These are phyloP conservation scores for Anguilla marmorata DNA, from an alignment of 2,797 vertebrate genomes.

Conservation along the genomic window DNA sequence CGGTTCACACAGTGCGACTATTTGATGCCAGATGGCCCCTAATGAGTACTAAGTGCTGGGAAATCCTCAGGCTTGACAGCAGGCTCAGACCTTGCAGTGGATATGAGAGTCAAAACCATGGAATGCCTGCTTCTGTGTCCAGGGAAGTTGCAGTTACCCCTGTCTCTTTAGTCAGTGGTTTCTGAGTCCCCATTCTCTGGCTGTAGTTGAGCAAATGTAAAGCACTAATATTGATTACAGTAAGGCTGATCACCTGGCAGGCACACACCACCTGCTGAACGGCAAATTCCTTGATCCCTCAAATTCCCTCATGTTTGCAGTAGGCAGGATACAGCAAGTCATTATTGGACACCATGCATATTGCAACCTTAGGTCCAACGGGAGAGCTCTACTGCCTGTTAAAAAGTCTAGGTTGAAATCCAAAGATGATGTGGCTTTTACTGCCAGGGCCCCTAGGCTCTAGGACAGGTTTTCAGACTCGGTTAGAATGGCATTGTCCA, in stretches of 20 bases:
- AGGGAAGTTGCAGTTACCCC: not conserved
- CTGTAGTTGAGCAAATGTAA: not conserved
- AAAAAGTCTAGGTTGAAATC: not conserved
- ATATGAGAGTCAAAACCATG: not conserved
- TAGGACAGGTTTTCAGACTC: not conserved
- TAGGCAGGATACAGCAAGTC: not conserved
- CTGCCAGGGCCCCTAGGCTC: not conserved
- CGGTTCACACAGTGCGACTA: too few species aligned
- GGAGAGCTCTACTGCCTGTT: not conserved
- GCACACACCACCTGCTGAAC: not conserved
- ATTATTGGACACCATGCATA: not conserved
- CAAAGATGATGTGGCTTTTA: not conserved
- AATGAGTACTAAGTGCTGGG: not conserved
- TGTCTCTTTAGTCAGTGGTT: not conserved
- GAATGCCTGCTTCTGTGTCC: not conserved
- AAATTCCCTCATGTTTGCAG: not conserved
- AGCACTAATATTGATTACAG: not conserved
- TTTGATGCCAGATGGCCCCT: too few species aligned
- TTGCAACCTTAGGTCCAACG: not conserved
- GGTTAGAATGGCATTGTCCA: not conserved
- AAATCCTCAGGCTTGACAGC: not conserved
- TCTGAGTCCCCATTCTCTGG: not conserved
- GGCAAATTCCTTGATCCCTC: not conserved
- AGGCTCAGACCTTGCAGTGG: conserved; percentile 9
- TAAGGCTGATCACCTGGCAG: not conserved